phyloP scores from a whole-genome alignment of 2,888 invertebrate genomes.

The Tupiocoris notatus region DNA sequence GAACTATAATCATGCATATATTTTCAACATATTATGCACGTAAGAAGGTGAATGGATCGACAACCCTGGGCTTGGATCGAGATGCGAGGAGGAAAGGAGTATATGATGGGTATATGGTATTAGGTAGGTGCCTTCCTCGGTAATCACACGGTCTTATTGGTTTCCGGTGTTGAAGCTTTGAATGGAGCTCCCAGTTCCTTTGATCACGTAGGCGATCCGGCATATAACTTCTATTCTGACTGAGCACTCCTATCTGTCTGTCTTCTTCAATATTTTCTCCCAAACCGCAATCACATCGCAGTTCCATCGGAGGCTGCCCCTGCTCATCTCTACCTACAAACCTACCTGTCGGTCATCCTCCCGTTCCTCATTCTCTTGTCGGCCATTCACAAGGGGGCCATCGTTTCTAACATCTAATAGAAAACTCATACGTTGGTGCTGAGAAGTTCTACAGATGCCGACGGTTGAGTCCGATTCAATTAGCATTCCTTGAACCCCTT shows the following conservation, averaged over 20 bases:
- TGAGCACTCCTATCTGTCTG: not conserved
- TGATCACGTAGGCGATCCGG: conserved; percentile 15
- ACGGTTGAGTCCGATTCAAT: conserved; percentile 34
- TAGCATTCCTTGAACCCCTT: conserved; percentile 16
- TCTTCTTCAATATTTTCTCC: conserved; percentile 6
- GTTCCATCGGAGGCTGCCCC: not conserved
- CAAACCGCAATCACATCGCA: conserved; percentile 25
- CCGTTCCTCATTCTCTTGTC: not conserved
- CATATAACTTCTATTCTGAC: conserved; percentile 19
- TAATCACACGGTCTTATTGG: conserved; percentile 27
- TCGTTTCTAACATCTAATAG: not conserved
- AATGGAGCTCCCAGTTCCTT: conserved; percentile 10
- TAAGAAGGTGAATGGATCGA: not conserved
- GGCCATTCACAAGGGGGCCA: not conserved
- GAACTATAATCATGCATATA: too few relatives aligned
- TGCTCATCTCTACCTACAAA: not conserved
- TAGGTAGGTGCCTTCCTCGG: conserved; percentile 1
- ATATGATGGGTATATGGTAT: not conserved
- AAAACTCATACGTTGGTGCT: not conserved
- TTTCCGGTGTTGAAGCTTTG: conserved; percentile 29
- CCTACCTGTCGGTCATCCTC: not conserved
- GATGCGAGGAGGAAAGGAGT: not conserved
- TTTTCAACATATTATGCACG: not conserved
- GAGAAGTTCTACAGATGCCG: not conserved
- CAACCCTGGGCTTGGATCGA: not conserved